These are phyloP conservation scores for Siniperca chuatsi DNA, from an alignment of 2,113 vertebrate genomes.

Conservation along the genomic window DNA sequence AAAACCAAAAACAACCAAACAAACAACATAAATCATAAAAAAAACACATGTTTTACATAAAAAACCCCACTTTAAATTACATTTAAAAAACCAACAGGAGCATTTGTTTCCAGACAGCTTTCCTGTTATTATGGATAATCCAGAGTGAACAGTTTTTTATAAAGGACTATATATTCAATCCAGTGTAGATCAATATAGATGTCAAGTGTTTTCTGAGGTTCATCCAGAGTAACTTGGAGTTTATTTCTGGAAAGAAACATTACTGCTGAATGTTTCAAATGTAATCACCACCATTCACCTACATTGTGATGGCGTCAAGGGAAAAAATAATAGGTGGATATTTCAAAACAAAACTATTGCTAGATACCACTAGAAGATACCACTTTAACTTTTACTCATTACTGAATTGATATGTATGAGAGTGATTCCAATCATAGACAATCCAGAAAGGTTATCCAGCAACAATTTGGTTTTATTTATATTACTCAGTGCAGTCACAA, in stretches of 20 bases:
- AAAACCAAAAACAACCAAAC: background rate
- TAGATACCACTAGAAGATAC: background rate
- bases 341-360: conserved; percentile 4
- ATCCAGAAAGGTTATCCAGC: background rate
- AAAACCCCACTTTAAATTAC: background rate
- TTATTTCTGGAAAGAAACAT: background rate
- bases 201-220: background rate
- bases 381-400: background rate
- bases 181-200: background rate
- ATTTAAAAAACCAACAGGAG: background rate
- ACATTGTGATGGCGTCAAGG: background rate
- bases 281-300: background rate
- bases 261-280: background rate
- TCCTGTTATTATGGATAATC: background rate
- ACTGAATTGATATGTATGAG: background rate
- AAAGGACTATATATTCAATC: background rate
- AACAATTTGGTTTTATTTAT: conserved; percentile 33
- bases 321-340: background rate
- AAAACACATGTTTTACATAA: background rate
- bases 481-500: conserved; percentile 26
- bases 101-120: background rate
- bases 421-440: background rate
- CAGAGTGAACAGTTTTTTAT: background rate
- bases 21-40: background rate
- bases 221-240: background rate